These are phyloP conservation scores for Apotomis capreana DNA, from an alignment of 2,888 invertebrate genomes.

Conservation along the genomic window DNA sequence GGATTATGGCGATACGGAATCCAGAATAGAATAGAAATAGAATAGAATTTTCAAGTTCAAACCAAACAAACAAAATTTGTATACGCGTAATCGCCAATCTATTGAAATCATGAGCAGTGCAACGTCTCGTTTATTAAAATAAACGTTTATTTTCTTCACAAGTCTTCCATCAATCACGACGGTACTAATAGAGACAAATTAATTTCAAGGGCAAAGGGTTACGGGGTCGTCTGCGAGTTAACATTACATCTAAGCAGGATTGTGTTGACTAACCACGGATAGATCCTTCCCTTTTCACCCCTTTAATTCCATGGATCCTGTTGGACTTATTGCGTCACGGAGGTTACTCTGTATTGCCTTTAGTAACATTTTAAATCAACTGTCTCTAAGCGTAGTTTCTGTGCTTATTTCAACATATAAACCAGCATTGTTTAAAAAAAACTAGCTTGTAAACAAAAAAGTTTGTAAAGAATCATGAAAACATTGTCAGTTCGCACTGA, in stretches of 20 bases:
- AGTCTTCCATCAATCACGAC: conserved; percentile 20
- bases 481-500: too few species aligned
- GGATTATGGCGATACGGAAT: too few species aligned
- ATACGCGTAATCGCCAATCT: conserved; percentile 1
- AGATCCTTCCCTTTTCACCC: neutral
- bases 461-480: too few species aligned
- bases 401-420: neutral
- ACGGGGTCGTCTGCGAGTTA: conserved; percentile 6
- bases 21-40: too few species aligned
- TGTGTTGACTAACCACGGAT: conserved; percentile 18
- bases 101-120: conserved; percentile 8
- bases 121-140: conserved; percentile 11
- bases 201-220: conserved; percentile 23
- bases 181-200: conserved; percentile 37
- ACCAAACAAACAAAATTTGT: neutral
- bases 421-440: too few species aligned
- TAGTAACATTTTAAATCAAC: neutral
- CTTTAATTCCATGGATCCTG: conserved; percentile 5
- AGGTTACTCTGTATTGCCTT: neutral
- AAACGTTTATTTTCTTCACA: conserved; percentile 10
- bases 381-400: neutral
- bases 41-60: too few species aligned
- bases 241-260: conserved; percentile 3
- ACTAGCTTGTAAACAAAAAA: too few species aligned
- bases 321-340: conserved; percentile 1